Evolutionary conservation across 2,113 vertebrate genomes (phyloP).

Genomic region (Misgurnus anguillicaudatus): DNA sequence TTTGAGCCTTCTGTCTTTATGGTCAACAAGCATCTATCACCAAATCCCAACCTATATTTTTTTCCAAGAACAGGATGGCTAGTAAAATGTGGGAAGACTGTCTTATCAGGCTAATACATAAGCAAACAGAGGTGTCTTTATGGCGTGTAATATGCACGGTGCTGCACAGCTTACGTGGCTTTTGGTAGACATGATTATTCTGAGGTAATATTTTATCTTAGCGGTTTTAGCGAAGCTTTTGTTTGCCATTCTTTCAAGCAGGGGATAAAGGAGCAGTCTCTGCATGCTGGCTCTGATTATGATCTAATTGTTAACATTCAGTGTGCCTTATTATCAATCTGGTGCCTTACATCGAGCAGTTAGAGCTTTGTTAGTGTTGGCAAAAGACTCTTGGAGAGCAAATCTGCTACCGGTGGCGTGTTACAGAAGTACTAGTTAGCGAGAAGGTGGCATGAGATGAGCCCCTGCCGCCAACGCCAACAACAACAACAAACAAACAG

Average conservation of each 20-base stretch:
- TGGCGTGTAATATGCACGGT: constrained; percentile 54
- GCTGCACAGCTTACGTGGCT: constrained; percentile 62
- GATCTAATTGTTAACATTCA: constrained; percentile 89
- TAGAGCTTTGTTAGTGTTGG: constrained; percentile 63
- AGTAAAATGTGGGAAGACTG: constrained; percentile 46
- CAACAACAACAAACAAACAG: constrained; percentile 81
- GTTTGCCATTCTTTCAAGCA: constrained; percentile 91
- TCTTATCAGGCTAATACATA: constrained; percentile 67
- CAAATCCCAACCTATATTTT: constrained; percentile 46
- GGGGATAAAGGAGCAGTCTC: constrained; percentile 86
- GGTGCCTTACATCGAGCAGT: constrained; percentile 65
- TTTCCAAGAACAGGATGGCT: constrained; percentile 34
- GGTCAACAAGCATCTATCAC: not conserved
- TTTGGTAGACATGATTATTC: constrained; percentile 70
- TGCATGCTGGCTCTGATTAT: constrained; percentile 88
- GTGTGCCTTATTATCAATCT: constrained; percentile 66
- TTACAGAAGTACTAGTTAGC: constrained; percentile 81
- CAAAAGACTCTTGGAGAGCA: constrained; percentile 65
- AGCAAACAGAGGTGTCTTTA: constrained; percentile 72
- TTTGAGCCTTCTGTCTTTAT: no score
- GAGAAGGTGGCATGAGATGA: constrained; percentile 74
- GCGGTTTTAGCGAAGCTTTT: constrained; percentile 74
- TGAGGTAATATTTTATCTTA: constrained; percentile 74
- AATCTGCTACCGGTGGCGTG: constrained; percentile 61
- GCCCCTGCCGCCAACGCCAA: constrained; percentile 69